Evolutionary conservation across 2,888 invertebrate species (phyloP).

Genomic region (Drosophila subquinaria): DNA sequence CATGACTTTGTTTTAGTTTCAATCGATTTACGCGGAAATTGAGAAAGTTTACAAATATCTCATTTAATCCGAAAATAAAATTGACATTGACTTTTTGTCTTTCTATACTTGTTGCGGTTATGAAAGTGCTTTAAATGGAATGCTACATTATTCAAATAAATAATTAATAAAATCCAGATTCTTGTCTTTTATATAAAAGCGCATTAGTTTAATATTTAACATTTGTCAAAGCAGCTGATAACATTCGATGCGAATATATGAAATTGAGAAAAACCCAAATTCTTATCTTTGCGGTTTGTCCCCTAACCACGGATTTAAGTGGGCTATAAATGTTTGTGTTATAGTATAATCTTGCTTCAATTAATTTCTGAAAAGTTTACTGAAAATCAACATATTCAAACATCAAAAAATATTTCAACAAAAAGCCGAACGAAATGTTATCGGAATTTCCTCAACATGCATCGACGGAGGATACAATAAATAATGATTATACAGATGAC

Average conservation of each 20-base stretch:
- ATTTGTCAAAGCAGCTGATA: neutral
- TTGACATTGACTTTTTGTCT: neutral
- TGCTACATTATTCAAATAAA: too few relatives aligned
- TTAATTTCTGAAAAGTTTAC: neutral
- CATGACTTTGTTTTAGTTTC: conserved; percentile 13
- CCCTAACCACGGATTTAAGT: too few relatives aligned
- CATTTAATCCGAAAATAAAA: neutral
- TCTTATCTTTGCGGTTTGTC: too few relatives aligned
- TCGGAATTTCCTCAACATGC: too few relatives aligned
- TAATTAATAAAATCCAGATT: too few relatives aligned
- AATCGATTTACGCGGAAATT: conserved; percentile 2
- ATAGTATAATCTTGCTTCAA: neutral
- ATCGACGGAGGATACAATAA: neutral
- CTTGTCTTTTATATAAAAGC: too few relatives aligned
- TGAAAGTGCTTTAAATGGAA: too few relatives aligned
- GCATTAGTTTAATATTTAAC: too few relatives aligned
- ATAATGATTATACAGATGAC: neutral
- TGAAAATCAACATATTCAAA: neutral
- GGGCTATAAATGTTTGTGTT: too few relatives aligned
- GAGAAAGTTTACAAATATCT: neutral
- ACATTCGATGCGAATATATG: neutral
- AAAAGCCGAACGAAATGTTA: neutral
- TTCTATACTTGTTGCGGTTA: neutral
- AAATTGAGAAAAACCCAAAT: neutral
- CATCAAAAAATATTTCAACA: neutral